Evolutionary conservation across 2,797 vertebrate species (phyloP).

Genomic region (Onychomys arenicola): DNA sequence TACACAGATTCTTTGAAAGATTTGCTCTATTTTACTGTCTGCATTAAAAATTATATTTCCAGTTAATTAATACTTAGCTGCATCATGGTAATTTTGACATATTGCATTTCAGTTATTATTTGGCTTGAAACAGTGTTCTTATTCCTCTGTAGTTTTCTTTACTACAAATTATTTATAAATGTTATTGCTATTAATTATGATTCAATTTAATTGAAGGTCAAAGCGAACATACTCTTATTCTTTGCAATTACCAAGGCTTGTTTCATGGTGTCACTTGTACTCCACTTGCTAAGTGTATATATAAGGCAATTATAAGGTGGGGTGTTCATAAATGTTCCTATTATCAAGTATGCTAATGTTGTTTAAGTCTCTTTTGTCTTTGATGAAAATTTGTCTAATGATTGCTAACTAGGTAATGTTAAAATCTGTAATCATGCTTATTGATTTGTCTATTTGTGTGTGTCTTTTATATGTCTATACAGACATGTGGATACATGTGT

Average conservation of each 20-base stretch:
- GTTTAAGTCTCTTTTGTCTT: background rate
- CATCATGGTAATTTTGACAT: background rate
- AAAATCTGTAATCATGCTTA: background rate
- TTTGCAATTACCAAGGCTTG: background rate
- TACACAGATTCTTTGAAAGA: background rate
- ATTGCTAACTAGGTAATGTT: background rate
- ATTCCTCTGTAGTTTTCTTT: background rate
- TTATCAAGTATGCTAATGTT: background rate
- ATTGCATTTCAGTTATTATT: conserved; percentile 9
- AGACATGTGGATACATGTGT: background rate
- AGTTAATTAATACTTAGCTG: background rate
- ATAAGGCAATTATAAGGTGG: background rate
- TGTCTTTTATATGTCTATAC: background rate
- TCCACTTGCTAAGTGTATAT: no score
- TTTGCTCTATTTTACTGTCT: background rate
- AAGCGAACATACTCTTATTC: background rate
- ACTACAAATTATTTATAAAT: background rate
- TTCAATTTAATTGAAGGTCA: background rate
- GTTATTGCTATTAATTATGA: background rate
- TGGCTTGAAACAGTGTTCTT: background rate
- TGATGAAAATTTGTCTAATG: background rate
- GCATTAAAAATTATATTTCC: background rate
- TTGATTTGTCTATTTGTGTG: background rate
- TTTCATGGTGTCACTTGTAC: background rate
- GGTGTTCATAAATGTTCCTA: background rate